phyloP scores from a whole-genome alignment of 2,113 vertebrate genomes.

The Semnopithecus entellus region DNA sequence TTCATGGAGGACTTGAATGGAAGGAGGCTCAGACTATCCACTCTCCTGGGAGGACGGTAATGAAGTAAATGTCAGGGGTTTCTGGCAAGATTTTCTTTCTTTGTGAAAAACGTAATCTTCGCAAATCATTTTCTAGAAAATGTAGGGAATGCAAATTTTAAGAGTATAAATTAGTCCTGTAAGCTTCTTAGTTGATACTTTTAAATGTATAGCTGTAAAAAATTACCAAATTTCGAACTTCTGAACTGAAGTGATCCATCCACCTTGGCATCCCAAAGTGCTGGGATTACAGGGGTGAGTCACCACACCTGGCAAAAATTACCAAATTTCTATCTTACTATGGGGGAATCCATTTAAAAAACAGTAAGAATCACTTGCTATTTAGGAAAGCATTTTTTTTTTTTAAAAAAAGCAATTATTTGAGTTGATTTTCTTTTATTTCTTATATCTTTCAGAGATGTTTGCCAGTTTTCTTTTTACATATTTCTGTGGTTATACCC shows the following conservation, averaged over 20 bases:
- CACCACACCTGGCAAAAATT: neutral
- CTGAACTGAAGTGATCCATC: too few relatives aligned
- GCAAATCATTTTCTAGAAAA: slow-evolving; percentile 27
- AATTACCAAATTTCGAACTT: neutral
- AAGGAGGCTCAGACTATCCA: neutral
- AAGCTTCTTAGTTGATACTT: slow-evolving; percentile 19
- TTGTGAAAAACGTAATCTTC: neutral
- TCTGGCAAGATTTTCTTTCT: slow-evolving; percentile 19
- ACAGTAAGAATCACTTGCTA: neutral
- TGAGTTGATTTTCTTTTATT: neutral
- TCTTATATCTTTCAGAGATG: neutral
- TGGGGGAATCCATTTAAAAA: neutral
- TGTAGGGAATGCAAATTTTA: neutral
- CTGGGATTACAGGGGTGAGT: too few relatives aligned
- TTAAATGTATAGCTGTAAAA: neutral
- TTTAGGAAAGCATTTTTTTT: neutral
- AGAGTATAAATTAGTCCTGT: neutral
- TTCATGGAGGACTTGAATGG: neutral
- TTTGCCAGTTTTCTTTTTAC: neutral
- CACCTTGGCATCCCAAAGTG: too few relatives aligned
- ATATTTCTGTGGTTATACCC: neutral
- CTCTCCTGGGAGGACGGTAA: neutral
- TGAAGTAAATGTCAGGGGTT: neutral
- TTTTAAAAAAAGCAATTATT: neutral
- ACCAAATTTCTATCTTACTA: slow-evolving; percentile 20